Conservation (phyloP, 2,888 invertebrate species). For the Apotomis betuletana region DNA sequence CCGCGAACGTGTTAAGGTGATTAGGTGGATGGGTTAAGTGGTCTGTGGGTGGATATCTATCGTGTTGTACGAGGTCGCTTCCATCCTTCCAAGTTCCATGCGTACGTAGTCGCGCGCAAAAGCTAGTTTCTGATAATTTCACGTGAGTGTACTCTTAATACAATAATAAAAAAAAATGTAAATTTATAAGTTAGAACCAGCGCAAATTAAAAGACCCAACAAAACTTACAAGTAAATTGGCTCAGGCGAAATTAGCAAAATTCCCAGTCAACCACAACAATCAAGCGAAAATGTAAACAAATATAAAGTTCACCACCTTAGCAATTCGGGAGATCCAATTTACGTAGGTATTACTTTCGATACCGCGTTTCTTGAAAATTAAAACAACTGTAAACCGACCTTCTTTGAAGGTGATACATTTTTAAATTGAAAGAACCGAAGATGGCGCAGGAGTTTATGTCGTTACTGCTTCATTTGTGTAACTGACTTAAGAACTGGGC, state of each 20-base stretch:
- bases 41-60: too few species aligned
- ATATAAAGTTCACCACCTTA: background rate
- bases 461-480: too few species aligned
- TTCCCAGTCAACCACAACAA: background rate
- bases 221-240: background rate
- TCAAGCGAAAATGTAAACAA: background rate
- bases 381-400: background rate
- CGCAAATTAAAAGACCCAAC: background rate
- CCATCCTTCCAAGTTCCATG: too few species aligned
- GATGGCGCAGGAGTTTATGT: background rate
- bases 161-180: background rate
- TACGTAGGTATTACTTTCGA: background rate
- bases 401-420: background rate
- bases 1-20: too few species aligned
- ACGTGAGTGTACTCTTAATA: too few species aligned
- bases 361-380: background rate
- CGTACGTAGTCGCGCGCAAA: too few species aligned
- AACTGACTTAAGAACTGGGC: too few species aligned
- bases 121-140: too few species aligned
- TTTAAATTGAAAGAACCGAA: background rate
- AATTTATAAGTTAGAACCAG: background rate
- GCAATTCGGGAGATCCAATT: background rate
- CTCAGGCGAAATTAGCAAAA: background rate
- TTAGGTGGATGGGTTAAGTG: too few species aligned
- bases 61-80: too few species aligned